Base-by-base conservation (phyloP, 2,113 vertebrate genomes). In the Turdus rufiventris region DNA sequence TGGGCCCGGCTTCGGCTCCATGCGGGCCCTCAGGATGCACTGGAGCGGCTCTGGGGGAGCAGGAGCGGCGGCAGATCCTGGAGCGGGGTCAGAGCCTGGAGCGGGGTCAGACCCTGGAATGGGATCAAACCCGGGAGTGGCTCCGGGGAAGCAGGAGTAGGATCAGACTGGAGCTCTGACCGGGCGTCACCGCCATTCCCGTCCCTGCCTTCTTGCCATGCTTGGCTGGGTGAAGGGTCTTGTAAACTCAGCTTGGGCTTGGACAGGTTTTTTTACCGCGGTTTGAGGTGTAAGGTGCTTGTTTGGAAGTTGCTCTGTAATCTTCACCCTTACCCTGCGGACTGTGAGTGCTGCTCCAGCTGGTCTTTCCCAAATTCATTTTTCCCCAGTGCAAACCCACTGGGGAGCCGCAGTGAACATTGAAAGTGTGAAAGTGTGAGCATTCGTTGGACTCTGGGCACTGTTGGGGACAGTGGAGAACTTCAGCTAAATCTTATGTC, bases 381-480 rank as follows among this genome's bases (percentile, higher is more conserved):
- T 36, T 43, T 9, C 3, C 12, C 8, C 11, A 6, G 0, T 1
- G 1, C 14, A 6, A 25, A 12, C 14, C 9, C 6, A 1, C 33
- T 29, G 60, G n/a, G 38, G 66, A 68, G 45, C n/a, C 31, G 31
- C 4, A 20, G 29, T 12, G 24, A n/a, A n/a, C n/a, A n/a, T n/a
- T n/a, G n/a, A n/a, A n/a, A n/a, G n/a, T n/a, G 3, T 34, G 23
- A 6, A 15, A 10, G 17, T 2, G 38, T 6, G 18, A 81, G 21
- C 38, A 40, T 40, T 40, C 38, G 47, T 23, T 47, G 47, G 47
- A 3, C 47, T 47, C 47, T 47, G 11, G 21, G 45, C 45, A 47
- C 20, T 12, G 45, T 36, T 13, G 16, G 18, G 29, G 38, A 2
- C n/a, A 20, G 0, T 1, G 43, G 15, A 38, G 34, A 51, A 12